A percentile compares a stretch with the other conserved stretches of the same genome.
Evolutionary conservation across 2,797 vertebrate species (phyloP).

Genomic region (Halcyon smyrnensis): DNA sequence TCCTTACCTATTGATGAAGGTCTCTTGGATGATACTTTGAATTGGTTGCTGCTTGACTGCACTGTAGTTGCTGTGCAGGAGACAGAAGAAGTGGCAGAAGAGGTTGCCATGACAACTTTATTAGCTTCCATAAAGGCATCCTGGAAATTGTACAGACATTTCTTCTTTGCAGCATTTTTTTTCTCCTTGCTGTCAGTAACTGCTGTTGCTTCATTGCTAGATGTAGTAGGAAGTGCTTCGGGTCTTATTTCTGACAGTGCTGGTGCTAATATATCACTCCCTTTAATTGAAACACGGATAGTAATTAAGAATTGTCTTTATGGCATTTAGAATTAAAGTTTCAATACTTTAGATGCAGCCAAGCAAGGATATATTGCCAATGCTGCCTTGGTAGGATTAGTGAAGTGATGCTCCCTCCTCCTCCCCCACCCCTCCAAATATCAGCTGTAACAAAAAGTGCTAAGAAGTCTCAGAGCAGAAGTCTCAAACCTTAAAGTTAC

Average conservation of each 20-base stretch:
- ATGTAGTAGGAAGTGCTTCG: conserved; percentile 85
- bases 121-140: conserved; percentile 97
- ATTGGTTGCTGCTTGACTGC: conserved; percentile 92
- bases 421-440: background rate
- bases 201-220: conserved; percentile 80
- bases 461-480: background rate
- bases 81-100: conserved; percentile 92
- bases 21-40: conserved; percentile 91
- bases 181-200: conserved; percentile 89
- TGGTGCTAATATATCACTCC: conserved; percentile 88
- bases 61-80: conserved; percentile 97
- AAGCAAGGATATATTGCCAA: background rate
- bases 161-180: conserved; percentile 92
- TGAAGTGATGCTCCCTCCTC: background rate
- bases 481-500: background rate
- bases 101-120: conserved; percentile 94
- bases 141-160: conserved; percentile 98
- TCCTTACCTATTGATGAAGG: conserved; percentile 88
- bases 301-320: background rate
- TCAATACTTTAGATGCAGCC: background rate
- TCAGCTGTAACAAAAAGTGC: background rate
- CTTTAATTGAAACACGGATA: conserved; percentile 75
- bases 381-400: background rate
- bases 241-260: conserved; percentile 83
- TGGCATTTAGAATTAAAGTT: background rate